Percentiles rank a stretch among this genome's conserved stretches.
These are phyloP conservation scores for Sinocyclocheilus maitianheensis DNA, from an alignment of 2,113 vertebrate species.

Conservation along the genomic window DNA sequence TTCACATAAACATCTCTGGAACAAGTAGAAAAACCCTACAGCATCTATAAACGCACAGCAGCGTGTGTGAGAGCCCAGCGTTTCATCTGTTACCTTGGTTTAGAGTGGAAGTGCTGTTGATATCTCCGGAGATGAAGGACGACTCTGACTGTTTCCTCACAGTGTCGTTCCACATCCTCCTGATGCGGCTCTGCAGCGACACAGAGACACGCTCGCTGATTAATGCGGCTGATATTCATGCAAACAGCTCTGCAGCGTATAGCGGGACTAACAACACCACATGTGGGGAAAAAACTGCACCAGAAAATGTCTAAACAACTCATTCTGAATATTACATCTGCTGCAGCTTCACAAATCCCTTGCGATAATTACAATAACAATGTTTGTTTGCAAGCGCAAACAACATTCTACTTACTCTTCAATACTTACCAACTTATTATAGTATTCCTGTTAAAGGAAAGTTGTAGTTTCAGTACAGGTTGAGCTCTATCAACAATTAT, in stretches of 20 bases:
- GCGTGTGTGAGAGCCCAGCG: neutral
- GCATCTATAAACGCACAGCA: neutral
- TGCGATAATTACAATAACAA: neutral
- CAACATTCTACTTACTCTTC: neutral
- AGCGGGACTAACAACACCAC: neutral
- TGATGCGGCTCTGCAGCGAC: slow-evolving; percentile 90
- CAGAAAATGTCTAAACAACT: too few species aligned
- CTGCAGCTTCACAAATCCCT: neutral
- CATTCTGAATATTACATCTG: too few species aligned
- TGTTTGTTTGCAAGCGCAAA: neutral
- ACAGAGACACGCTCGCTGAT: slow-evolving; percentile 29
- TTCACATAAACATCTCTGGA: neutral
- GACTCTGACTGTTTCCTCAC: slow-evolving; percentile 99
- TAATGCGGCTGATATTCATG: neutral
- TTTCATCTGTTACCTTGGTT: slow-evolving; percentile 92
- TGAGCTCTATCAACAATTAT: neutral
- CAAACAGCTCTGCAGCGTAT: neutral
- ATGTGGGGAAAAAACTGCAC: neutral
- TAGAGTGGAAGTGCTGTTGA: slow-evolving; percentile 99
- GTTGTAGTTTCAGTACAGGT: neutral
- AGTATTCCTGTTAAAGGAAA: neutral
- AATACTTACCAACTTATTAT: neutral
- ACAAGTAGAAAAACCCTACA: neutral
- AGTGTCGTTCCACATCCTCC: slow-evolving; percentile 99
- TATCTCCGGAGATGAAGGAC: slow-evolving; percentile 99